Conservation (phyloP, 2,888 invertebrate species). For the Heliconius charithonia region DNA sequence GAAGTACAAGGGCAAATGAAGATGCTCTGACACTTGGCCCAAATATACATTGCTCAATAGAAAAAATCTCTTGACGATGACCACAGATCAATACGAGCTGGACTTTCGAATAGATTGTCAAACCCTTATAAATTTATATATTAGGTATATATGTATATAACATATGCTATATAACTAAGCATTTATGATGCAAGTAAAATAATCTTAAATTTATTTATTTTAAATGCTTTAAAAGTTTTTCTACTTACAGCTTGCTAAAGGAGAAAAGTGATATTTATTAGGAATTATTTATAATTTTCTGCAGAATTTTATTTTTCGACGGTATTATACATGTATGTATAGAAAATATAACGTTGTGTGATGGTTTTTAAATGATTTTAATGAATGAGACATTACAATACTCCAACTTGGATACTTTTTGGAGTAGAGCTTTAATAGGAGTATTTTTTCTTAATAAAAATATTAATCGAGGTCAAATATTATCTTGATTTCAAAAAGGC, state of each 20-base stretch:
- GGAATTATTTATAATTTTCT: neutral
- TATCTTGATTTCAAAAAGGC: neutral
- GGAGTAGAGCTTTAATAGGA: too few relatives aligned
- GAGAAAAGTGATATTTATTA: neutral
- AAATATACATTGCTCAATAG: constrained; percentile 53
- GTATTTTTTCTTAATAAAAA: neutral
- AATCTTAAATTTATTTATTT: neutral
- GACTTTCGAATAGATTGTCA: neutral
- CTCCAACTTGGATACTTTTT: too few relatives aligned
- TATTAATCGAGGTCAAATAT: neutral
- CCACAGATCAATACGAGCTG: neutral
- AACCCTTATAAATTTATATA: neutral
- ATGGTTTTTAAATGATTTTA: too few relatives aligned
- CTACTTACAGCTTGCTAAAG: neutral
- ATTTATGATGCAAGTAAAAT: neutral
- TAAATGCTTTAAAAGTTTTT: neutral
- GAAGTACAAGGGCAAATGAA: constrained; percentile 47
- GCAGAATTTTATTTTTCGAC: neutral
- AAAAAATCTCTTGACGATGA: constrained; percentile 35
- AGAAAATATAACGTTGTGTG: too few relatives aligned
- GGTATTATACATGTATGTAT: too few relatives aligned
- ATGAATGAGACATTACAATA: too few relatives aligned
- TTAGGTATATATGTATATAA: too few relatives aligned
- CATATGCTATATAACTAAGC: too few relatives aligned
- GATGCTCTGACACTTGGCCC: constrained; percentile 60